Conservation (phyloP, 2,888 invertebrate genomes). For the Euzophera pinguis region DNA sequence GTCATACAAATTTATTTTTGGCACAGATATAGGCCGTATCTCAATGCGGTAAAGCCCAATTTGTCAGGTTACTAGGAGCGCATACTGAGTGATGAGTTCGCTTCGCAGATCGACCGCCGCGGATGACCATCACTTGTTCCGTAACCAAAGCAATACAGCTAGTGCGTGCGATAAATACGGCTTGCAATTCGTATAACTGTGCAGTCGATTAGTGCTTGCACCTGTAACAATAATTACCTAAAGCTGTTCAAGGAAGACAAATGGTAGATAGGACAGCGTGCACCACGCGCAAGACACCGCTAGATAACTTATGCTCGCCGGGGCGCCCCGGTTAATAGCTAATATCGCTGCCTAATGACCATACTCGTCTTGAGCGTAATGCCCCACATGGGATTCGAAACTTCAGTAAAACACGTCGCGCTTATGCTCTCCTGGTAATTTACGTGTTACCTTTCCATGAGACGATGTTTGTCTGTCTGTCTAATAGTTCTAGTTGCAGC, state of each 20-base stretch:
- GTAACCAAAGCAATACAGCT: constrained; percentile 12
- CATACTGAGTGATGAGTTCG: constrained; percentile 12
- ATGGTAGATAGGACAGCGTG: constrained; percentile 24
- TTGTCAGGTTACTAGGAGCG: constrained; percentile 20
- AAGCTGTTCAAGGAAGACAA: constrained; percentile 51
- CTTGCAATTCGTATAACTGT: background rate
- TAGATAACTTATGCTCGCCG: constrained; percentile 59
- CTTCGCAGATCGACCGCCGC: constrained; percentile 10
- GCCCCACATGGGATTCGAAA: constrained; percentile 61
- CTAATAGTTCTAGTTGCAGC: background rate
- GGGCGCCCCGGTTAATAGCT: constrained; percentile 74
- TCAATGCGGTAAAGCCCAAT: constrained; percentile 17
- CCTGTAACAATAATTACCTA: constrained; percentile 31
- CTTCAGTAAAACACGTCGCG: constrained; percentile 38
- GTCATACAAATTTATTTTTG: constrained; percentile 35
- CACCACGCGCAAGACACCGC: constrained; percentile 34
- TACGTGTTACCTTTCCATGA: constrained; percentile 26
- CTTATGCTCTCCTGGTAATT: constrained; percentile 44
- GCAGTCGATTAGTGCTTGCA: constrained; percentile 7
- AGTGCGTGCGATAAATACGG: constrained; percentile 1
- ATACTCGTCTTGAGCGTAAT: constrained; percentile 71
- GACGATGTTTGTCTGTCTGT: constrained; percentile 21
- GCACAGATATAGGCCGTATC: constrained; percentile 28
- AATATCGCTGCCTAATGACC: constrained; percentile 79
- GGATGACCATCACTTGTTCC: constrained; percentile 17